Percentiles rank a stretch among this genome's conserved stretches.
Conservation (phyloP, 2,113 vertebrate genomes). For the Malaclemys terrapin region DNA sequence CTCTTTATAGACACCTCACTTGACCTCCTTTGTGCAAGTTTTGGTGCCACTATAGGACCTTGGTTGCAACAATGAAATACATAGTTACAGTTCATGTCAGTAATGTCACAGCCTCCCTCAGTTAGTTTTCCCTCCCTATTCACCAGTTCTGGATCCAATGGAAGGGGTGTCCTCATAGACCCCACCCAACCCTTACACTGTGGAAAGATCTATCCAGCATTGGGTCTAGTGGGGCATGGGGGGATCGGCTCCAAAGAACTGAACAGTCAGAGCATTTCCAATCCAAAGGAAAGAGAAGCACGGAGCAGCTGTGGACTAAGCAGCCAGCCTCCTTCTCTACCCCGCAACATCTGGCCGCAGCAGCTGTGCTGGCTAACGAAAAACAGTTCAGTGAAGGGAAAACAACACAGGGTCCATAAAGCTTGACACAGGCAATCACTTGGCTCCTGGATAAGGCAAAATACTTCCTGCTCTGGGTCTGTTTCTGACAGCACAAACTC, state of each 20-base stretch:
- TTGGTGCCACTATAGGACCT: no score
- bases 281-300: slow-evolving; percentile 59
- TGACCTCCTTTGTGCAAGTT: no score
- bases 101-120: background rate
- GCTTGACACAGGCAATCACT: fast-evolving
- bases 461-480: background rate
- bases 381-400: slow-evolving; percentile 47
- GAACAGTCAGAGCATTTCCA: slow-evolving; percentile 47
- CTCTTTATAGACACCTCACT: no score
- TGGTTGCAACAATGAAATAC: no score
- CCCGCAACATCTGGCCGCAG: slow-evolving; percentile 60
- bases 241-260: slow-evolving; percentile 51
- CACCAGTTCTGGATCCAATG: background rate
- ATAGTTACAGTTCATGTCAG: no score
- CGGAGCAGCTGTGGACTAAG: slow-evolving; percentile 70
- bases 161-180: background rate
- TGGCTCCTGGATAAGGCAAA: background rate
- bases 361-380: slow-evolving; percentile 45
- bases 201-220: background rate
- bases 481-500: background rate
- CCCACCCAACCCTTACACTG: background rate
- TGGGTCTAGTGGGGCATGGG: background rate
- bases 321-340: slow-evolving; percentile 33
- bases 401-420: background rate
- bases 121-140: background rate